Conservation (phyloP, 2,797 vertebrate genomes). For the Phalloptychus januarius region DNA sequence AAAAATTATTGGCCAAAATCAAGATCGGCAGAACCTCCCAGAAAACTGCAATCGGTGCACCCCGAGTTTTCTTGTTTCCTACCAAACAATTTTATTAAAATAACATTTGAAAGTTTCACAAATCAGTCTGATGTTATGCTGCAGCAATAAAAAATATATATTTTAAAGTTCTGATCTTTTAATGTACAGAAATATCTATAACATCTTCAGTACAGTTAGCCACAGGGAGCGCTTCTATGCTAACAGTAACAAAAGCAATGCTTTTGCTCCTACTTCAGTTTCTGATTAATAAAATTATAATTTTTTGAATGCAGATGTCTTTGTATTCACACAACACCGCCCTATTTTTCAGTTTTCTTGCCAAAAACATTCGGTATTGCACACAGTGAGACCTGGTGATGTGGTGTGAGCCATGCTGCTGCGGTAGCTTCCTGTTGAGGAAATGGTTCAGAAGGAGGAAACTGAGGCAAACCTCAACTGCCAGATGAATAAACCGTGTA, state of each 20-base stretch:
- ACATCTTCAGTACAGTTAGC: no score
- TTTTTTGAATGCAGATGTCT: not conserved
- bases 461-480: conserved; percentile 47
- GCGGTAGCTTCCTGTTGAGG: conserved; percentile 58
- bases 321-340: not conserved
- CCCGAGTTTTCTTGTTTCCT: not conserved
- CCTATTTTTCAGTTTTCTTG: not conserved
- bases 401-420: conserved; percentile 14
- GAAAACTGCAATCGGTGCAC: no score
- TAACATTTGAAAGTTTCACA: no score
- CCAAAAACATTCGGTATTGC: not conserved
- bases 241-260: not conserved
- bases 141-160: not conserved
- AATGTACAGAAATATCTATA: no score
- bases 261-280: not conserved
- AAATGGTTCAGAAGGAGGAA: conserved; percentile 53
- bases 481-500: conserved; percentile 29
- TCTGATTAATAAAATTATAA: not conserved
- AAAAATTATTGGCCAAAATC: no score
- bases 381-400: not conserved
- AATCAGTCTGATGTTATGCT: not conserved
- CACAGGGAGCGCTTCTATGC: not conserved
- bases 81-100: not conserved
- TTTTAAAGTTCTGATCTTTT: not conserved
- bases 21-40: no score